Evolutionary conservation across 2,888 invertebrate species (phyloP), one percentile per base, ranked within the genome.

Genomic region (Eupithecia subfuscata): DNA sequence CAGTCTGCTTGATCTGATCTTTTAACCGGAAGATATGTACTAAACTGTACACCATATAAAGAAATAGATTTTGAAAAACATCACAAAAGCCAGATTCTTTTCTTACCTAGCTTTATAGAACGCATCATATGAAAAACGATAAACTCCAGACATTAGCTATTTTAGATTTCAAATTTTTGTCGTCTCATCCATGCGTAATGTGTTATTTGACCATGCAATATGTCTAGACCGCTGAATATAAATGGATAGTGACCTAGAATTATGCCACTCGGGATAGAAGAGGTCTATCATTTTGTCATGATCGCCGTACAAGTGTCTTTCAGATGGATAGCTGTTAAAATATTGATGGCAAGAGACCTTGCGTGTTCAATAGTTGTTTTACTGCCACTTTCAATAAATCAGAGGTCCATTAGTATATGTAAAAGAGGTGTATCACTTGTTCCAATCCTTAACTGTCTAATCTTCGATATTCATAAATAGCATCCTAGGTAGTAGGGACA

Each of bases 191-290:
- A 94, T 94, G 91, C 83, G 89, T 92, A 92, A 92, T 91, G 85
- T 85, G 89, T 91, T 89, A 93, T 95, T 95, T 91, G 94, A 93
- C 93, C 93, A 92, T 94, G 94, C 94, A 94, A 93, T 94, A 93
- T 91, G 93, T 94, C 95, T 94, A 93, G 94, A 93, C 92, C 82
- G 83, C 83, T 87, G 94, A 95, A 94, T 95, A 93, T 92, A 87
- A 94, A 94, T 93, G 86, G 86, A 83, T 84, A 88, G 90, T 93
- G 94, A 92, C 95, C 95, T 95, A 94, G 94, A 94, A 93, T 92
- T 67, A 87, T 90, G 87, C 86, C 87, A 85, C 81, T 85, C 83
- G 83, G 82, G 84, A 83, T 84, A 84, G 84, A 87, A 83, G 83
- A 75, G 65, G 22, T 75, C 64, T 74, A 82, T 81, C 79, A 81